Percentiles rank a stretch among this genome's conserved stretches.
Conservation (phyloP, 2,888 invertebrate species). For the Penaeus monodon region DNA sequence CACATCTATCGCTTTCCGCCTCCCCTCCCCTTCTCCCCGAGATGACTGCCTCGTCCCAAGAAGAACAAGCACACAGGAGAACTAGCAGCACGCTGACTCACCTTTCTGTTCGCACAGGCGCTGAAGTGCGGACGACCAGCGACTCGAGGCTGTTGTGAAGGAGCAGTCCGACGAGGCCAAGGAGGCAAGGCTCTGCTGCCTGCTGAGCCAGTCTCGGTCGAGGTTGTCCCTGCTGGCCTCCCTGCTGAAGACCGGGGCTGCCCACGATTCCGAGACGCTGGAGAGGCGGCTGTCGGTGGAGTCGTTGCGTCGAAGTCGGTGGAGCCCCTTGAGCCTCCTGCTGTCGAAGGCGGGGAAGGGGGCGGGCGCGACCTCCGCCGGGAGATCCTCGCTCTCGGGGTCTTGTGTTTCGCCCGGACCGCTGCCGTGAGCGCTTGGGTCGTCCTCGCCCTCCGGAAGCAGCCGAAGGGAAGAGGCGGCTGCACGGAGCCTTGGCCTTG, state of each 20-base stretch:
- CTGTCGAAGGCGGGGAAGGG: background rate
- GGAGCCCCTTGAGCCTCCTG: conserved; percentile 2
- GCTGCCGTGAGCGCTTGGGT: background rate
- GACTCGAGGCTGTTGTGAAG: conserved; percentile 18
- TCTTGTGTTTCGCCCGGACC: background rate
- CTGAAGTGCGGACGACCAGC: conserved; percentile 33
- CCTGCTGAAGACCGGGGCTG: background rate
- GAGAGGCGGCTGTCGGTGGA: conserved; percentile 20
- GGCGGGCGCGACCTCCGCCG: background rate
- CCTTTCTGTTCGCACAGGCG: conserved; percentile 19
- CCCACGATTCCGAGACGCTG: conserved; percentile 12
- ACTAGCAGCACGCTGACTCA: background rate
- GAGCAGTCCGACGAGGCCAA: conserved; percentile 24
- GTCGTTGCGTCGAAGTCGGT: conserved; percentile 14
- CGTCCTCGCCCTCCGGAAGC: background rate
- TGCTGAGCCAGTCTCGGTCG: conserved; percentile 16
- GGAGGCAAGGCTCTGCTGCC: conserved; percentile 19
- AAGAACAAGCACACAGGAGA: too few species aligned
- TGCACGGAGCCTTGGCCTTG: conserved; percentile 18
- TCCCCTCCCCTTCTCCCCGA: too few species aligned
- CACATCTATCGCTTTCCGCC: too few species aligned
- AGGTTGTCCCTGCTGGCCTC: background rate
- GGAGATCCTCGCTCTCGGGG: background rate
- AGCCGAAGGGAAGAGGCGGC: background rate
- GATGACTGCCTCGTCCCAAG: too few species aligned